phyloP scores from a whole-genome alignment of 2,888 invertebrate genomes.

The Sphaerophoria taeniata region DNA sequence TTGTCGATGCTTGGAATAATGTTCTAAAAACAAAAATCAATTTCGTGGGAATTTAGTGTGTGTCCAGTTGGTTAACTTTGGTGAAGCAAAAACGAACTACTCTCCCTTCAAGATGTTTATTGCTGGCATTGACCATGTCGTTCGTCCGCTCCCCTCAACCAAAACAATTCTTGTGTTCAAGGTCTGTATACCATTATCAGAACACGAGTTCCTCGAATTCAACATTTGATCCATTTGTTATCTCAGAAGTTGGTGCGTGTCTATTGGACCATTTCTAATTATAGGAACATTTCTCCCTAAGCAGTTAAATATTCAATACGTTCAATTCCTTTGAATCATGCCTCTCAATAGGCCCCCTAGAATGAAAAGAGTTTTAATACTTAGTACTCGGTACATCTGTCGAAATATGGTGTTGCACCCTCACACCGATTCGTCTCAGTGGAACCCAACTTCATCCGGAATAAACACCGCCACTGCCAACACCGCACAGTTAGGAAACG shows the following conservation, averaged over 20 bases:
- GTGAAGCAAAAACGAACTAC: no score
- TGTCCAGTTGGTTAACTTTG: no score
- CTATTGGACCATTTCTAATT: conserved; percentile 23
- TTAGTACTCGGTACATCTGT: conserved; percentile 30
- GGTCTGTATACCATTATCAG: no score
- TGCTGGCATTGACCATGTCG: no score
- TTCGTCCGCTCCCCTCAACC: no score
- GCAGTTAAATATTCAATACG: no score
- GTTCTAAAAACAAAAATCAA: no score
- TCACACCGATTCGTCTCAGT: conserved; percentile 6
- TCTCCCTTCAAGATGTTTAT: no score
- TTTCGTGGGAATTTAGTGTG: no score
- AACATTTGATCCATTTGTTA: not conserved
- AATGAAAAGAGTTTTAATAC: not conserved
- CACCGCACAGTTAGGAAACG: conserved; percentile 6
- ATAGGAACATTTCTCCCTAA: not conserved
- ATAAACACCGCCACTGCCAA: not conserved
- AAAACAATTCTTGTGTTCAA: no score
- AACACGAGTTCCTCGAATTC: no score
- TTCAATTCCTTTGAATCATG: not conserved
- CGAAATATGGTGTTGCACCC: conserved; percentile 16
- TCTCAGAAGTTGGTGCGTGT: not conserved
- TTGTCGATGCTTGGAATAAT: no score
- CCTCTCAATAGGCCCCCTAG: not conserved
- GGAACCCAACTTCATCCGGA: conserved; percentile 21